A percentile compares a stretch with the other conserved stretches of the same genome.
Conservation (phyloP, 2,888 invertebrate genomes). For the Teinopalpus imperialis region DNA sequence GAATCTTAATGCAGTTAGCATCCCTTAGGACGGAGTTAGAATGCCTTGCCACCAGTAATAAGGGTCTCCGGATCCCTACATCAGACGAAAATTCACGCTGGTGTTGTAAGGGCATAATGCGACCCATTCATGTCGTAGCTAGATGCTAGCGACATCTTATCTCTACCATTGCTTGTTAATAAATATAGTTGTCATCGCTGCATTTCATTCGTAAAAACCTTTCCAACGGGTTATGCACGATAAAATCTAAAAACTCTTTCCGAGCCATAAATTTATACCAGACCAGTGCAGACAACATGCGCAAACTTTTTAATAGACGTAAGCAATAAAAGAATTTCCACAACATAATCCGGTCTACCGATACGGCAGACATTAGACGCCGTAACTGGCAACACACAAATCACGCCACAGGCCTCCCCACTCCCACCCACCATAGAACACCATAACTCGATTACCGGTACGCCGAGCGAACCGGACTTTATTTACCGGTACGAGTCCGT, state of each 20-base stretch:
- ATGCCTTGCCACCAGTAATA: no score
- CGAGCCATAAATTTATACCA: background rate
- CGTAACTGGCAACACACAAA: conserved; percentile 30
- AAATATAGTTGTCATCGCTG: no score
- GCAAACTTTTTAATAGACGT: conserved; percentile 13
- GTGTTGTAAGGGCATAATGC: no score
- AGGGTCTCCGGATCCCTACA: no score
- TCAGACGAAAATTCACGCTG: no score
- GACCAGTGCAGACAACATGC: background rate
- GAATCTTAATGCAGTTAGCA: no score
- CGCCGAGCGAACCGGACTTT: conserved; percentile 26
- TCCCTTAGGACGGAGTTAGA: no score
- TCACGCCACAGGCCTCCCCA: conserved; percentile 30
- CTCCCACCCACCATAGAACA: conserved; percentile 2
- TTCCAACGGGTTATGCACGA: no score
- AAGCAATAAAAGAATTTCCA: conserved; percentile 11
- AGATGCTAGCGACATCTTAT: no score
- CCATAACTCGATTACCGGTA: conserved; percentile 25
- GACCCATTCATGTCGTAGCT: no score
- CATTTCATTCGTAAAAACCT: no score
- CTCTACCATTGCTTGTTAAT: no score
- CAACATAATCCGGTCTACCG: conserved; percentile 8
- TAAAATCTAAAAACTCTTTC: background rate
- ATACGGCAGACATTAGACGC: conserved; percentile 28
- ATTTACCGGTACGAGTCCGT: conserved; percentile 33